A percentile compares a stretch with the other conserved stretches of the same genome.
phyloP scores from a whole-genome alignment of 2,888 invertebrate genomes.

The Orthonychiurus folsomi region DNA sequence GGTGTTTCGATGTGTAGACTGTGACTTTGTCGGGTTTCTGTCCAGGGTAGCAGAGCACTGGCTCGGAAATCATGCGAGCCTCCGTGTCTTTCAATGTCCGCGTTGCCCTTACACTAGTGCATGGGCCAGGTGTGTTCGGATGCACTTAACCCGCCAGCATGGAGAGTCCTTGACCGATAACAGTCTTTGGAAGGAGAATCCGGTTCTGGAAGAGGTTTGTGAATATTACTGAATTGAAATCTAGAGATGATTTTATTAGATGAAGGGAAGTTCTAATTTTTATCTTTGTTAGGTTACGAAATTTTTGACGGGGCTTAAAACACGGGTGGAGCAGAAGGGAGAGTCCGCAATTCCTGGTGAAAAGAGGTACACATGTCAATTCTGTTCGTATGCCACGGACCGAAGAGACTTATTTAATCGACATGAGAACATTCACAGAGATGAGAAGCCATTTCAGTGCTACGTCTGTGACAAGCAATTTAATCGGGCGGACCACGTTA shows the following conservation, averaged over 20 bases:
- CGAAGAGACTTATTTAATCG: constrained; percentile 80
- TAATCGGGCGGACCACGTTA: constrained; percentile 87
- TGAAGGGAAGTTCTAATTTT: neutral
- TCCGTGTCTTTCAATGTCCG: constrained; percentile 55
- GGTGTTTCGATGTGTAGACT: constrained; percentile 64
- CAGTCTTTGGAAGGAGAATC: constrained; percentile 56
- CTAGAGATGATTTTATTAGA: no score
- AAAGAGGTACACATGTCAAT: constrained; percentile 68
- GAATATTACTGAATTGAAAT: no score
- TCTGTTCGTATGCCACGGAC: constrained; percentile 85
- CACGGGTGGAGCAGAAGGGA: constrained; percentile 49
- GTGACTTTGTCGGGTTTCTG: constrained; percentile 65
- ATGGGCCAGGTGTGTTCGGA: constrained; percentile 64
- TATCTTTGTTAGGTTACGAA: constrained; percentile 49
- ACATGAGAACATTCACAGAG: constrained; percentile 86
- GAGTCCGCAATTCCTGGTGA: constrained; percentile 34
- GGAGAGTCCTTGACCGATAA: constrained; percentile 54
- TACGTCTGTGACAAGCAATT: constrained; percentile 87
- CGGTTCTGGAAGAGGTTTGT: constrained; percentile 61
- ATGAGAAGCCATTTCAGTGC: constrained; percentile 88
- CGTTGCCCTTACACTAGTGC: constrained; percentile 66
- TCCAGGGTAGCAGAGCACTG: constrained; percentile 67
- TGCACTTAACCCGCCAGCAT: constrained; percentile 64
- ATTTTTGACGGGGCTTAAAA: constrained; percentile 59
- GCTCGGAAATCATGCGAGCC: constrained; percentile 63